Evolutionary conservation across 2,797 vertebrate species (phyloP).

Genomic region (Pithecia hirsuta): DNA sequence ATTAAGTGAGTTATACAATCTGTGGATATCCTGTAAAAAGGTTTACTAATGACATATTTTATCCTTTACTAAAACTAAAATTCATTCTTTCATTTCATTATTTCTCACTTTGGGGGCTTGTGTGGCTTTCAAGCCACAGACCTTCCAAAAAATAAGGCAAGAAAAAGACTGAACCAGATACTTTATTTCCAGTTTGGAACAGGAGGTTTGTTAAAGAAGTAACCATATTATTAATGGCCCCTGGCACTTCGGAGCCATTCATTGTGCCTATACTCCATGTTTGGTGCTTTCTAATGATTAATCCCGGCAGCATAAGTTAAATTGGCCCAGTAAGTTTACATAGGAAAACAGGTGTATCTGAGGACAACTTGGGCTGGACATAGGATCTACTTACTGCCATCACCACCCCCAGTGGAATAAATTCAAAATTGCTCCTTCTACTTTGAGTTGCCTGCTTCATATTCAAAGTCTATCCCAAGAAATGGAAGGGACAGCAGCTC

Average conservation of each 20-base stretch:
- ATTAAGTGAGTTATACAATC: neutral
- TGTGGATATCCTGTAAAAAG: neutral
- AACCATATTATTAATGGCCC: neutral
- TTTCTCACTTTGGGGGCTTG: neutral
- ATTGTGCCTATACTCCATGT: neutral
- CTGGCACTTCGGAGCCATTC: neutral
- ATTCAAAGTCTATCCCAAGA: neutral
- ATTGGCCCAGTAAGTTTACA: neutral
- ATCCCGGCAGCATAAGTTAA: neutral
- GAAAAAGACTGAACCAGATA: neutral
- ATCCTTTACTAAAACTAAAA: constrained; percentile 5
- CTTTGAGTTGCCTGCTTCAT: neutral
- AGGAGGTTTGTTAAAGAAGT: neutral
- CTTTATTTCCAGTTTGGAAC: constrained; percentile 36
- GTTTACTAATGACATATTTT: neutral
- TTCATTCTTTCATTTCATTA: constrained; percentile 18
- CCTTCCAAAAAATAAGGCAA: neutral
- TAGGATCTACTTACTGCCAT: neutral
- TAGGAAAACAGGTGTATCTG: neutral
- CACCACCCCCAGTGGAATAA: neutral
- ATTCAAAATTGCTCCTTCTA: neutral
- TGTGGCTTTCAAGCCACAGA: neutral
- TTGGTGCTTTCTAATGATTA: constrained; percentile 2
- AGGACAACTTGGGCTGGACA: neutral
- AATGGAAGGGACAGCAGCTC: neutral